Conservation (phyloP, 1,140 invertebrate species). For the Drosophila arawakana region DNA sequence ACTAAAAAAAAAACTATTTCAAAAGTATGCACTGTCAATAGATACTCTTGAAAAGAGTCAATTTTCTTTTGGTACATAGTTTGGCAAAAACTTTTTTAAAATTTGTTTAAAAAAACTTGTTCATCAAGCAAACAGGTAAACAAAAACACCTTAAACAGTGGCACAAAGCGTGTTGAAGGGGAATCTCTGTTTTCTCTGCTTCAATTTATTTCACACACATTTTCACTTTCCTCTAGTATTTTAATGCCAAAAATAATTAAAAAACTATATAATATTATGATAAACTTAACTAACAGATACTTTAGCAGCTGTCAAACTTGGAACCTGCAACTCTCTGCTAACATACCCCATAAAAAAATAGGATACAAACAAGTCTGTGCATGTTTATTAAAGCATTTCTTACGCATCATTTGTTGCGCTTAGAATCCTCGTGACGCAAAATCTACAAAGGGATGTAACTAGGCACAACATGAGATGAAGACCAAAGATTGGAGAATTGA, state of each 20-base stretch:
- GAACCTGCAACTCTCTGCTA: too few relatives aligned
- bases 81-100: too few relatives aligned
- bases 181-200: too few relatives aligned
- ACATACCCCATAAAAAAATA: background rate
- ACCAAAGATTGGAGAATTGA: background rate
- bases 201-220: too few relatives aligned
- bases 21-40: too few relatives aligned
- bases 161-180: background rate
- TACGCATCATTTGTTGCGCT: slow-evolving; percentile 77
- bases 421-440: slow-evolving; percentile 28
- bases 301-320: too few relatives aligned
- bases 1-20: background rate
- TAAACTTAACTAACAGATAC: background rate
- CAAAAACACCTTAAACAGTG: background rate
- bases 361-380: slow-evolving; percentile 20
- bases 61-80: too few relatives aligned
- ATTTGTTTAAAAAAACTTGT: too few relatives aligned
- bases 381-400: slow-evolving; percentile 78
- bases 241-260: too few relatives aligned
- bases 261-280: too few relatives aligned
- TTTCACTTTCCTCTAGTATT: too few relatives aligned
- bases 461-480: background rate
- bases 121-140: too few relatives aligned
- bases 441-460: slow-evolving; percentile 2
- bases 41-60: background rate